Evolutionary conservation across 2,113 vertebrate genomes (phyloP), one percentile per base, ranked within the genome.

Genomic region (Typhlomys cinereus): DNA sequence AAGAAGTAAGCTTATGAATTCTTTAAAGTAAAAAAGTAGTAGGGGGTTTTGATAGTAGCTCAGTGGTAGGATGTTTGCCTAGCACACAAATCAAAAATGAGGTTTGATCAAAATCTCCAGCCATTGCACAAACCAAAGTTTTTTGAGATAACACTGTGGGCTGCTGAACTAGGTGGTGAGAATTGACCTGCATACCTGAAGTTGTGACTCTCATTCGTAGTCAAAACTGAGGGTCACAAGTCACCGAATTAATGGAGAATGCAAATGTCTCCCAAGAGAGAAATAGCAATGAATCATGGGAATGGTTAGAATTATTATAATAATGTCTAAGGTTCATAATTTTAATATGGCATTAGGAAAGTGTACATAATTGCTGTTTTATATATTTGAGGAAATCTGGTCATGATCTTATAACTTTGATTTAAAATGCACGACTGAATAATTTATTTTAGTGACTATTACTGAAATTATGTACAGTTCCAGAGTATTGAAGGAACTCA

Each of bases 381-480:
- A 64, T 67, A 23, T 29, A 27, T 52, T 75, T 94, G 31, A 88
- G 34, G 54, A 80, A 89, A 70, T 86, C 3, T 52, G 5, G 12
- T 85, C 13, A 83, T 4, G 13, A 18, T 52, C 59, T 83, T 85
- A 62, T 48, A 36, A 71, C 57, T 92, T 85, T 21, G 71, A 29
- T 74, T 89, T 94, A 31, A 78, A 79, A 31, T 79, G 18, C 85
- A 18, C 61, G 85, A 75, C n/a, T 75, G 39, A 86, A 89, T 92
- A 85, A 94, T 79, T 70, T 29, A 59, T 85, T 74, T 89, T 61
- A 52, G 12, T 86, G 34, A 81, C 2, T 80, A 75, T 79, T 84
- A 70, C 14, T 73, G 73, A 93, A 9, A 8, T 75, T 76, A 57
- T 44, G 82, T 5, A 84, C 0, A 80, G 9, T 81, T 57, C 20